Evolutionary conservation across 2,888 invertebrate species (phyloP).

Genomic region (Aelia acuminata): DNA sequence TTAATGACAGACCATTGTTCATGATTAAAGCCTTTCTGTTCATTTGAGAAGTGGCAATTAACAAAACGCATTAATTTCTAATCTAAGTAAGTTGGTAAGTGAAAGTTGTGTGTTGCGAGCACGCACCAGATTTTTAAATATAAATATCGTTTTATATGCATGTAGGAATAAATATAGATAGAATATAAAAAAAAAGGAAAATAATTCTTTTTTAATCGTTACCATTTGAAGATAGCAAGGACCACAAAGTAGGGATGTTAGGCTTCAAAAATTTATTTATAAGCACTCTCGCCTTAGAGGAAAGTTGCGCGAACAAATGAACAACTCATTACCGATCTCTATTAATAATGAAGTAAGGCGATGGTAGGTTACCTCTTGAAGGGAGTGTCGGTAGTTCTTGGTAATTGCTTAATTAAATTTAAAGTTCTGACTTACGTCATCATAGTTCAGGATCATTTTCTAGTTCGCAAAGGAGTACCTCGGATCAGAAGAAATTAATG

Average conservation of each 20-base stretch:
- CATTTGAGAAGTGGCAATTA: no score
- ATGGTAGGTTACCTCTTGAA: background rate
- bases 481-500: background rate
- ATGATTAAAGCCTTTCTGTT: no score
- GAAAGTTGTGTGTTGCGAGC: no score
- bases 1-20: no score
- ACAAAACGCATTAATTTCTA: no score
- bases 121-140: no score
- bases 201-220: no score
- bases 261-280: background rate
- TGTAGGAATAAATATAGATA: no score
- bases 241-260: background rate
- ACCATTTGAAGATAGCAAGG: background rate
- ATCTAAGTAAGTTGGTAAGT: no score
- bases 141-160: no score
- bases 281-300: background rate
- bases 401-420: background rate
- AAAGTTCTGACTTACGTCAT: background rate
- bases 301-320: background rate
- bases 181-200: no score
- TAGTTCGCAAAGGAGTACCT: background rate
- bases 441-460: background rate
- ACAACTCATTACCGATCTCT: background rate
- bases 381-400: background rate
- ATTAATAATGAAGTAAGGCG: background rate